Evolutionary conservation across 2,888 invertebrate genomes (phyloP), one percentile per base, ranked within the genome.

Genomic region (Catonia carolina): DNA sequence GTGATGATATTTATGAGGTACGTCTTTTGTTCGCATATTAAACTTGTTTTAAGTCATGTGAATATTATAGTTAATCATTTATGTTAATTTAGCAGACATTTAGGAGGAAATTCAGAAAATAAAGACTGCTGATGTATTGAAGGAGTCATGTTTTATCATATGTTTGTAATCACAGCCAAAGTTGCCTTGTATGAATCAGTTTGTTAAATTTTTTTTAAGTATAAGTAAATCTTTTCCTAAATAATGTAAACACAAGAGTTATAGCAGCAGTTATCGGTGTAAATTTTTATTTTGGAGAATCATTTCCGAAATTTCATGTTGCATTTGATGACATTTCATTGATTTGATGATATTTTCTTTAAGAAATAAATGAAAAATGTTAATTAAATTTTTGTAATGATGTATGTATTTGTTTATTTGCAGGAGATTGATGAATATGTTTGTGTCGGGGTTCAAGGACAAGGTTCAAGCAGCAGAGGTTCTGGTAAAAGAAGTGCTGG

Each of bases 1-100:
- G 66, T 10, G 72, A 72, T 57, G 72, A 73, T 55, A 75, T 79
- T 4, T 79, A 79, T 62, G 80, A 80, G 74, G 79, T 78, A 61
- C 62, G 63, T 49, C 15, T 14, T 2, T 22, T 8, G 41, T 12
- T 41, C 14, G 23, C 37, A 37, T n/a, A 33, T 33, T 33, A 33
- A 33, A 10, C 7, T 33, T 33, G 33, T 8, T 33, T 33, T 7
- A 33, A 10, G 7, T 33, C 33, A 33, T 33, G 33, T 7, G 33
- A 33, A 10, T 10, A 33, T 33, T 33, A 17, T 10, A 7, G 33
- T 7, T 33, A 33, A 33, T 10, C 10, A 14, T 10, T 14, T 7
- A 41, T 8, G 7, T 7, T 41, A 10, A 14, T 10, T 7, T 14
- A 41, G n/a, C 12, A 6, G 20, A 47, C 20, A n/a, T 17, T 8